Conservation (phyloP, 1,140 invertebrate species). For the Sminthurides bifidus region DNA sequence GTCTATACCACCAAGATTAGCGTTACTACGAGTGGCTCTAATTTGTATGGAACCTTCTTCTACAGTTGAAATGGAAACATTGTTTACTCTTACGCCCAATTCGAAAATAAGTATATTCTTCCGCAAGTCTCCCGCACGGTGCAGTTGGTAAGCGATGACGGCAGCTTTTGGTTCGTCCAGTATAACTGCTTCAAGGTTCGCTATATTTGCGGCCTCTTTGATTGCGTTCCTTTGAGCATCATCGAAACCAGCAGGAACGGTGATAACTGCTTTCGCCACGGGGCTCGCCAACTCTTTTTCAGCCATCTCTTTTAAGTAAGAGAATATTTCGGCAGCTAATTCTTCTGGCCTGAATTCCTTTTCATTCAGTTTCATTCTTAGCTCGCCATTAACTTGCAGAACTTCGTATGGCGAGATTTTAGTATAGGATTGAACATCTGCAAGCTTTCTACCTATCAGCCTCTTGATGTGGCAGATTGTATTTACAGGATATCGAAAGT, state of each 20-base stretch:
- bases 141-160: slow-evolving; percentile 97
- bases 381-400: background rate
- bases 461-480: slow-evolving; percentile 41
- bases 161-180: slow-evolving; percentile 99
- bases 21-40: slow-evolving; percentile 34
- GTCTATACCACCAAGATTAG: slow-evolving; percentile 37
- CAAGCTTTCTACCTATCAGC: slow-evolving; percentile 43
- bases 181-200: slow-evolving; percentile 95
- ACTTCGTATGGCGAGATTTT: slow-evolving; percentile 38
- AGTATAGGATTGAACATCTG: slow-evolving; percentile 44
- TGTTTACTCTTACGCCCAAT: slow-evolving; percentile 44
- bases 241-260: slow-evolving; percentile 96
- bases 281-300: slow-evolving; percentile 34
- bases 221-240: slow-evolving; percentile 95
- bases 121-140: too few species aligned
- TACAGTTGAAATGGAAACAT: slow-evolving; percentile 47
- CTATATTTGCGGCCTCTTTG: slow-evolving; percentile 76
- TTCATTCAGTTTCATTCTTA: slow-evolving; percentile 33
- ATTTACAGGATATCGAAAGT: too few species aligned
- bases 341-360: slow-evolving; percentile 42
- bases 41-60: slow-evolving; percentile 42
- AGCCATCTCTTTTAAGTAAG: slow-evolving; percentile 37
- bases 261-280: slow-evolving; percentile 88
- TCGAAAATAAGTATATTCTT: slow-evolving; percentile 33
- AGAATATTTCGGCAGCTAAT: slow-evolving; percentile 42